Evolutionary conservation across 1,140 invertebrate genomes (phyloP).

Genomic region (Drosophila athabasca): DNA sequence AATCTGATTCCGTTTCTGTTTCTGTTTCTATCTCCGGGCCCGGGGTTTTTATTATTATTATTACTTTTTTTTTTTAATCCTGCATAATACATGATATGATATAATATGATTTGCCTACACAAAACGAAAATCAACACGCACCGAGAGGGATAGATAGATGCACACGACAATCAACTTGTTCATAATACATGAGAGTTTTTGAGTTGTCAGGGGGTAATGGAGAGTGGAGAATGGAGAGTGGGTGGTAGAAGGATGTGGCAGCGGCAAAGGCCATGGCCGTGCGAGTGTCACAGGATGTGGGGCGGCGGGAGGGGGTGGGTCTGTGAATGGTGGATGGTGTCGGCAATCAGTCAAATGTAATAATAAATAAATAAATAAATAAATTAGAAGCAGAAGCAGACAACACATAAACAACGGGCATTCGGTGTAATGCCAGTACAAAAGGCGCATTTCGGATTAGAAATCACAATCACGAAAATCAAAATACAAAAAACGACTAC

Average conservation of each 20-base stretch:
- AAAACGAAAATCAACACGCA: constrained; percentile 66
- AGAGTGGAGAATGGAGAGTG: too few relatives aligned
- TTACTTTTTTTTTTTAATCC: constrained; percentile 13
- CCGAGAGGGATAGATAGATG: constrained; percentile 29
- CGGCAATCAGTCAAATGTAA: constrained; percentile 74
- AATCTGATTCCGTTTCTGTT: constrained; percentile 9
- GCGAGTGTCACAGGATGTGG: too few relatives aligned
- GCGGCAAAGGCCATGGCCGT: too few relatives aligned
- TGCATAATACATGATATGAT: constrained; percentile 68
- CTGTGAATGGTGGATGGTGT: constrained; percentile 23
- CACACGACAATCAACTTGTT: constrained; percentile 73
- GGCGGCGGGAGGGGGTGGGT: neutral
- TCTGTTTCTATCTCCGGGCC: neutral
- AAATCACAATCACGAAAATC: constrained; percentile 37
- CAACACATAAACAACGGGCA: constrained; percentile 33
- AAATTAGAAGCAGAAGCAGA: constrained; percentile 34
- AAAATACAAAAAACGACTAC: constrained; percentile 2
- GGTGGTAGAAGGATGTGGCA: too few relatives aligned
- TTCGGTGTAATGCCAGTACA: constrained; percentile 32
- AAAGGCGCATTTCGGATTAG: constrained; percentile 35
- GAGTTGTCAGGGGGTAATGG: neutral
- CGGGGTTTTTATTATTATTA: constrained; percentile 18
- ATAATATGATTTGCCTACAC: constrained; percentile 77
- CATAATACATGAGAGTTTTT: constrained; percentile 74
- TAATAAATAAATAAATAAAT: constrained; percentile 81